Conservation (phyloP, 2,888 invertebrate species). For the Netelia fuscicornis region DNA sequence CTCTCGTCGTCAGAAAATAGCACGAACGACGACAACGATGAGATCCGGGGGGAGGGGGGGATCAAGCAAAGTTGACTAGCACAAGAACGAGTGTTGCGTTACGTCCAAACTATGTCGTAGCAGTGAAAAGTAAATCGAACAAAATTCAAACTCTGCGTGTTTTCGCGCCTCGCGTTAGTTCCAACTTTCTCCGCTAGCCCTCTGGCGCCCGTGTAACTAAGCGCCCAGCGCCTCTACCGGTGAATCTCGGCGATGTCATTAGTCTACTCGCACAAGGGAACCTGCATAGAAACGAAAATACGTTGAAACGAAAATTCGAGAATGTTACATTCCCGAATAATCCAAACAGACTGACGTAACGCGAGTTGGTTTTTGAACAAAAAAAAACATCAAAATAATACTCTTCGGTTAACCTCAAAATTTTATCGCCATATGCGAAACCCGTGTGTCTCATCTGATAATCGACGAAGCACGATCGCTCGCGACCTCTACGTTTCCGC, state of each 20-base stretch:
- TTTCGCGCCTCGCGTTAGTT: background rate
- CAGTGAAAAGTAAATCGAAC: background rate
- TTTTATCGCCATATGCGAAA: background rate
- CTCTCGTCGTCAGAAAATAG: conserved; percentile 69
- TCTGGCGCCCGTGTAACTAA: background rate
- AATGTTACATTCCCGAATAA: too few species aligned
- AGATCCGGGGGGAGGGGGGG: conserved; percentile 28
- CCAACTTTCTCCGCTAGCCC: too few species aligned
- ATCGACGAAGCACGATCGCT: background rate
- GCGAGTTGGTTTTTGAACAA: background rate
- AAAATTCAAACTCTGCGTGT: background rate
- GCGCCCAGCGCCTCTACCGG: background rate
- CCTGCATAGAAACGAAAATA: too few species aligned
- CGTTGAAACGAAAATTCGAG: too few species aligned
- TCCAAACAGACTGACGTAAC: too few species aligned
- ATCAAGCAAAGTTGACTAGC: conserved; percentile 35
- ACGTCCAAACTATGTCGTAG: background rate
- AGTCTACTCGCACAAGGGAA: background rate
- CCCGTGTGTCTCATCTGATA: background rate
- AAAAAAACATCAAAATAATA: background rate
- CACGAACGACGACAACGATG: conserved; percentile 31
- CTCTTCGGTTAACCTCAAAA: background rate
- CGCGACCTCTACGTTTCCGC: background rate
- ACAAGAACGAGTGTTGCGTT: conserved; percentile 6
- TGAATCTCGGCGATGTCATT: background rate